Base-by-base conservation (phyloP, 92 coral and sea anemone species). In the Actinostola sp. region DNA sequence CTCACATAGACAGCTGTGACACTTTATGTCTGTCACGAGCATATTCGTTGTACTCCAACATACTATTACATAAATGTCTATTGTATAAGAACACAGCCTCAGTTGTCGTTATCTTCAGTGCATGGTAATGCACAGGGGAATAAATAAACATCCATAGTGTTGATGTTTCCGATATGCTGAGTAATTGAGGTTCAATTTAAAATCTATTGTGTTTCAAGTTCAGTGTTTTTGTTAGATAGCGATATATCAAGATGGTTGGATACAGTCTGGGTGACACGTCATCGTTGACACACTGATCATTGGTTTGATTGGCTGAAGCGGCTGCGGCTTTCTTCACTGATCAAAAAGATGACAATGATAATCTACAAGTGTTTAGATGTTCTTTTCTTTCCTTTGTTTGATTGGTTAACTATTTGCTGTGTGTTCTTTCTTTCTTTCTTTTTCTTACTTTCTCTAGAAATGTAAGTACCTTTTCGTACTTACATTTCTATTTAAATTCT, bases 141-240 rank as follows among this genome's bases (percentile, higher is more conserved):
- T 50, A 21, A 10, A 41, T 56, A 68, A 68, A 68, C 74, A 68
- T 31, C 48, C 74, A 51, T 68, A 38, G 26, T 45, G 28, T 68
- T 24, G 14, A 31, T 51, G 58, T 50, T 68, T 57, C 63, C 63
- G 63, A 57, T 57, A 57, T 57, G 63, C 39, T 27, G 63, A 57
- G 63, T 56, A 50, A 51, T 68, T 50, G 58, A 68, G 56, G 58
- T 51, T 68, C 74, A 68, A 51, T 68, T 68, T 68, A 52, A 68
- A 68, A 50, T 68, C 74, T 68, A 68, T 68, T 51, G 58, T 68
- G 57, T 52, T 68, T 38, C 61, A 35, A 68, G 62, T 50, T n/a
- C n/a, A n/a, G n/a, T 68, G 58, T 68, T 62, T 51, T 68, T 51
- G 61, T 68, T 50, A 68, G 74, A 68, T 68, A 48, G 57, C 50